phyloP scores from a whole-genome alignment of 2,113 vertebrate species.

The Hyaena hyaena region DNA sequence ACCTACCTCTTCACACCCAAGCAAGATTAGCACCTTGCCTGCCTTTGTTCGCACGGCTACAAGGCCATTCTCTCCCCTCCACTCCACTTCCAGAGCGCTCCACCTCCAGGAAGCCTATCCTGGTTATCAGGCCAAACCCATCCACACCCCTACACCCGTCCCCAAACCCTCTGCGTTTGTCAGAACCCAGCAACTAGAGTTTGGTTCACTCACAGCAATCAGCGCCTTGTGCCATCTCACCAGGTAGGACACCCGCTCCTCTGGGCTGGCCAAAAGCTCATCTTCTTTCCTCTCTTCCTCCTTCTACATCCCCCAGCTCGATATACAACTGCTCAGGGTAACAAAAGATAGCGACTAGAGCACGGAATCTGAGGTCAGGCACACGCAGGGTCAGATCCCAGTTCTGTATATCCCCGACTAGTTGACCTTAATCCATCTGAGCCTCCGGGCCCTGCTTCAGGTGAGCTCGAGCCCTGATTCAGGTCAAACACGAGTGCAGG shows the following conservation, averaged over 20 bases:
- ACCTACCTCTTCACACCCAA: background rate
- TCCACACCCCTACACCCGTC: background rate
- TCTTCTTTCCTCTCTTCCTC: background rate
- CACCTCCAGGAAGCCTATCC: constrained; percentile 30
- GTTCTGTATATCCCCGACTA: background rate
- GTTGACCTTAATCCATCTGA: background rate
- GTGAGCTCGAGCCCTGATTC: too few species aligned
- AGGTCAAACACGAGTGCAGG: too few species aligned
- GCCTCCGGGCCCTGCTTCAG: background rate
- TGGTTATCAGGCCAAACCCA: background rate
- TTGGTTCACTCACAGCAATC: background rate
- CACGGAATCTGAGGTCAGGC: background rate
- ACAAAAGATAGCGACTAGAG: background rate
- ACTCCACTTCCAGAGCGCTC: background rate
- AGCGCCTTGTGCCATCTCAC: background rate
- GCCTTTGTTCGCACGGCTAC: background rate
- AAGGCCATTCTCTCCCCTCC: background rate
- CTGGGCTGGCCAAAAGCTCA: background rate
- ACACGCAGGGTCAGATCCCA: background rate
- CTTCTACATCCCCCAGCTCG: background rate
- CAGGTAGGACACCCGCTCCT: background rate
- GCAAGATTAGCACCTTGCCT: background rate
- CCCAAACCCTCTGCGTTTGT: background rate
- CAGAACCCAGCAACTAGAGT: background rate
- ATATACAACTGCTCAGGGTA: background rate